Evolutionary conservation across 2,797 vertebrate genomes (phyloP).

Genomic region (Pyrrhura leucotis): DNA sequence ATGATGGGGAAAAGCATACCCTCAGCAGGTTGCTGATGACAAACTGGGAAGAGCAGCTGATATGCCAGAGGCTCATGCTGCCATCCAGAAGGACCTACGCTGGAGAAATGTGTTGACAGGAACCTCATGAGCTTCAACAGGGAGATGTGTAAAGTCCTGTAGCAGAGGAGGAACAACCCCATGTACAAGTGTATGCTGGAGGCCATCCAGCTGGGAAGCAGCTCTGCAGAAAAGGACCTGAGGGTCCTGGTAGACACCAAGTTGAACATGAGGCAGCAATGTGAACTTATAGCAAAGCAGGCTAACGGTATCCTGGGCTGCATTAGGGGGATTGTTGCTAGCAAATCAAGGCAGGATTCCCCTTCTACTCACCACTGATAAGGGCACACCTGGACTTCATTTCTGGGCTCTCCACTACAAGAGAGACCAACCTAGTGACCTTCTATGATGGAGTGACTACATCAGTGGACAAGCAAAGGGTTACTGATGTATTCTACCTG

Average conservation of each 20-base stretch:
- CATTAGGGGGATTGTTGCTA: neutral
- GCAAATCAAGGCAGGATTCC: neutral
- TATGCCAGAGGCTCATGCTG: neutral
- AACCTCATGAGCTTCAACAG: neutral
- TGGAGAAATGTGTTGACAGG: neutral
- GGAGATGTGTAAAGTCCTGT: neutral
- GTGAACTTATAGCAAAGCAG: neutral
- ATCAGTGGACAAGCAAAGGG: neutral
- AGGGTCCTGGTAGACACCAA: neutral
- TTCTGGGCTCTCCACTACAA: neutral
- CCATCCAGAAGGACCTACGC: neutral
- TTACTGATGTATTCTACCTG: neutral
- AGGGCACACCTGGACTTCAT: neutral
- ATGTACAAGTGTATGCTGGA: neutral
- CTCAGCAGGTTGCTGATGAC: neutral
- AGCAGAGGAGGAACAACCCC: neutral
- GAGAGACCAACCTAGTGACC: neutral
- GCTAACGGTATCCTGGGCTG: neutral
- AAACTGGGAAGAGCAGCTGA: neutral
- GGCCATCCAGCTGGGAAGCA: neutral
- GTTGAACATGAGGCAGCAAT: neutral
- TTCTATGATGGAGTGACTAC: neutral
- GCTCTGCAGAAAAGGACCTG: neutral
- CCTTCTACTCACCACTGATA: neutral
- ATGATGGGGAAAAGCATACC: neutral